Evolutionary conservation across 2,113 vertebrate species (phyloP), one percentile per base, ranked within the genome.

Genomic region (Bufo bufo): DNA sequence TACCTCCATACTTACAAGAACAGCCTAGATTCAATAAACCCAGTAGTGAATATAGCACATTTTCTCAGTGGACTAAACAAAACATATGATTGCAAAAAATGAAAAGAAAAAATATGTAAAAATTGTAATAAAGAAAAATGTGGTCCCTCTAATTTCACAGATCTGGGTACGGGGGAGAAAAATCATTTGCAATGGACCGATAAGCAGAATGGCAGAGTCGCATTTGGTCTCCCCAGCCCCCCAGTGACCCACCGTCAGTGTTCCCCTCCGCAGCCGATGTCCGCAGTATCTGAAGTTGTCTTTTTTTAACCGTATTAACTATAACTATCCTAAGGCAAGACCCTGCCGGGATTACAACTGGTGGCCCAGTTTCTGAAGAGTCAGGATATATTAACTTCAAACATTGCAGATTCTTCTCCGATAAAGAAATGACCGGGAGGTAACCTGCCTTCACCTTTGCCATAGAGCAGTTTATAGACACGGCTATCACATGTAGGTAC

Each of bases 311-410:
- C 33, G 33, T 33, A 33, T 33, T 33, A 45, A 65, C 80, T 49
- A 45, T 54, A 11, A 19, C 49, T 49, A 16, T 47, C 43, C 79
- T 50, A 3, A 63, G 43, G 59, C 59, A 2, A 8, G 14, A 2
- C 59, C 45, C 43, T 2, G 58, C 79, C 63, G 79, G 56, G 79
- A 11, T 47, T 11, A 33, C 45, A 6, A 20, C 80, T 82, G 80
- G 80, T 82, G 80, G 79, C 9, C 59, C 19, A 49, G 45, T 7
- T 65, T 65, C 45, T 66, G 19, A 82, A 11, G 23, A 82, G 19
- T 66, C 59, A 82, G 59, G 19, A 82, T 12, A n/a, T 65, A 50
- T 82, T 82, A 82, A 82, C 59, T 13, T 82, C 59, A 82, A 82
- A 63, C 59, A 47, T 12, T 47, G 59, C 59, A 50, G 17, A 59